Conservation (phyloP, 23 tunicate species). For the Diplosoma virens region DNA sequence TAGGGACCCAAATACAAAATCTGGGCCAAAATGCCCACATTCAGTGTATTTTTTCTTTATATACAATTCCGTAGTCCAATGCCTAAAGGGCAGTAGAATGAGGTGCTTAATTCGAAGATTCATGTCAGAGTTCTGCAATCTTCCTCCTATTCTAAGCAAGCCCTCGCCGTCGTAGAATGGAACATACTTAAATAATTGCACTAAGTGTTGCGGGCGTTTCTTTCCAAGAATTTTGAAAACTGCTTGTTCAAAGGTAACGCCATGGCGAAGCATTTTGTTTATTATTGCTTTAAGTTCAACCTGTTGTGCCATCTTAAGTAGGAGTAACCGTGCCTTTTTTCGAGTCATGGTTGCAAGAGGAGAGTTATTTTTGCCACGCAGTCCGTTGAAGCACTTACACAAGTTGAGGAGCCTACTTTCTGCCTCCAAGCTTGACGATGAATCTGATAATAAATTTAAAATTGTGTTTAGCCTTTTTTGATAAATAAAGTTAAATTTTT, state of each 20-base stretch:
- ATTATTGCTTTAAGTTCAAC: neutral
- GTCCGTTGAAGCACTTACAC: neutral
- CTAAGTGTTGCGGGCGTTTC: neutral
- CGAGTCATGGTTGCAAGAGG: neutral
- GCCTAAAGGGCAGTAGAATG: slow-evolving; percentile 5
- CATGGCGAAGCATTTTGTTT: neutral
- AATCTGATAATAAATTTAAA: neutral
- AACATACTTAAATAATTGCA: neutral
- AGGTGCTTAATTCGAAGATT: slow-evolving; percentile 5
- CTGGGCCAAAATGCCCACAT: slow-evolving; percentile 5
- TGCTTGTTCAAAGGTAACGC: neutral
- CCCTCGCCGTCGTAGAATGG: neutral
- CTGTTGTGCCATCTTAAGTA: neutral
- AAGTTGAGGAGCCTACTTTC: neutral
- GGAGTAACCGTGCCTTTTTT: neutral
- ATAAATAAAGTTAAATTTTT: neutral
- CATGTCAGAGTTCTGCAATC: slow-evolving; percentile 10
- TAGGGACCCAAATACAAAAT: slow-evolving; percentile 1
- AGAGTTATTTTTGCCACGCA: neutral
- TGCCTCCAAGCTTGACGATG: neutral
- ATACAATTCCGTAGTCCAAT: neutral
- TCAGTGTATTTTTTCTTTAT: neutral
- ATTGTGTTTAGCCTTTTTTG: neutral
- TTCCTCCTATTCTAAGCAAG: slow-evolving; percentile 5
- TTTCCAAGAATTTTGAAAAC: neutral